Evolutionary conservation across 2,797 vertebrate species (phyloP).

Genomic region (Sylvia borin): DNA sequence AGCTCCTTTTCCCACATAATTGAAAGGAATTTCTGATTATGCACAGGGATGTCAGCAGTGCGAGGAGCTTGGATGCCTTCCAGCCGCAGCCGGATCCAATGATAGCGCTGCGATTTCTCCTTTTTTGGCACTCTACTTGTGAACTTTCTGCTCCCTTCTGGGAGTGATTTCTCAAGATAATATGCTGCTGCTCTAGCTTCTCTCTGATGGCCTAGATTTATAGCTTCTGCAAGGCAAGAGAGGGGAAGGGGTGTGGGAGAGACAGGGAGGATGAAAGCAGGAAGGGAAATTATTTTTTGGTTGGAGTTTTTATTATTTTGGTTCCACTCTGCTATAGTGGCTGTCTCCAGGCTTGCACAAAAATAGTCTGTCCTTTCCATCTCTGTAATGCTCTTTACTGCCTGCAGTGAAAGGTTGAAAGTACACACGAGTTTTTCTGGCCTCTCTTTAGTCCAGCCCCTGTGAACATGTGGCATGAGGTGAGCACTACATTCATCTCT

Average conservation of each 20-base stretch:
- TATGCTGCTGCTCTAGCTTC: slow-evolving; percentile 61
- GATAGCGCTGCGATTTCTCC: slow-evolving; percentile 54
- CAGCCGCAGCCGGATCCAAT: slow-evolving; percentile 68
- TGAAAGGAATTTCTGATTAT: slow-evolving; percentile 83
- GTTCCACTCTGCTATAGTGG: neutral
- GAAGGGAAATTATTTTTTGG: slow-evolving; percentile 55
- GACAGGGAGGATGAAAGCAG: slow-evolving; percentile 31
- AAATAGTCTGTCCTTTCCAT: slow-evolving; percentile 55
- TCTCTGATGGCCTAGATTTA: slow-evolving; percentile 65
- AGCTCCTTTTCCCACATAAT: slow-evolving; percentile 77
- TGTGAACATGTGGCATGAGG: slow-evolving; percentile 67
- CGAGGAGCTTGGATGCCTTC: slow-evolving; percentile 72
- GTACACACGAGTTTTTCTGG: slow-evolving; percentile 61
- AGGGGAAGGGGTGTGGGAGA: slow-evolving; percentile 30
- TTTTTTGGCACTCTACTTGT: slow-evolving; percentile 67
- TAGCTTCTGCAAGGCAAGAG: neutral
- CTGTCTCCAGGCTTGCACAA: slow-evolving; percentile 43
- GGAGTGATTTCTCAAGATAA: slow-evolving; percentile 76
- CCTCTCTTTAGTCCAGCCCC: slow-evolving; percentile 59
- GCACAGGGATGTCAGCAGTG: slow-evolving; percentile 73
- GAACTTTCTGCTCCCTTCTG: slow-evolving; percentile 75
- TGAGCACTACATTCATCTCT: slow-evolving; percentile 72
- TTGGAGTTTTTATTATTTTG: slow-evolving; percentile 45
- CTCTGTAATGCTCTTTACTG: slow-evolving; percentile 27
- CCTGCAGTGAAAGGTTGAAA: slow-evolving; percentile 71